Conservation (phyloP, 2,888 invertebrate species). For the Heliconius cydno region DNA sequence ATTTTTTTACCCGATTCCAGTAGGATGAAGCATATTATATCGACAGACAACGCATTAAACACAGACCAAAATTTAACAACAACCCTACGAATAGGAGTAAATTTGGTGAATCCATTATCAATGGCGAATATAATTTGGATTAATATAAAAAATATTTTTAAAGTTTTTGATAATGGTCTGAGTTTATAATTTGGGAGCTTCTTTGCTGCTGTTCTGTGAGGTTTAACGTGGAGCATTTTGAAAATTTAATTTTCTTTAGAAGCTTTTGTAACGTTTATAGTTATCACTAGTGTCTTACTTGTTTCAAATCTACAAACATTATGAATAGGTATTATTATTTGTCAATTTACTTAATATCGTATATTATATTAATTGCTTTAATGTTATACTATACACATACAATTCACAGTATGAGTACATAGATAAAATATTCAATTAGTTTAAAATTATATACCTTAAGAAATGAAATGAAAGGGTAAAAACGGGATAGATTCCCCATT, state of each 20-base stretch:
- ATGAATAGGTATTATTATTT: background rate
- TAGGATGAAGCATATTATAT: background rate
- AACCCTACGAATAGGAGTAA: background rate
- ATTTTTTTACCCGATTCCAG: background rate
- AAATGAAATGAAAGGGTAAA: too few relatives aligned
- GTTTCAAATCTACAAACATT: background rate
- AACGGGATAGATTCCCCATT: too few relatives aligned
- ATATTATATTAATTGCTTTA: background rate
- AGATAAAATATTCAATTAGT: background rate
- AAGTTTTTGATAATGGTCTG: background rate
- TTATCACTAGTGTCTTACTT: background rate
- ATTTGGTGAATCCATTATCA: constrained; percentile 2
- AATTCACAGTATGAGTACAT: background rate
- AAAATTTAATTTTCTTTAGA: background rate
- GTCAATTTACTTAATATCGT: background rate
- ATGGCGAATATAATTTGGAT: constrained; percentile 3
- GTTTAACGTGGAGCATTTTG: background rate
- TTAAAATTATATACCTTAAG: background rate
- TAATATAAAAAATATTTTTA: constrained; percentile 3
- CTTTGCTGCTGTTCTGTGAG: background rate
- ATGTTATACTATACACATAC: background rate
- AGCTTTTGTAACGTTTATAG: too few relatives aligned
- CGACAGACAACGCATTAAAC: background rate
- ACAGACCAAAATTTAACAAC: background rate
- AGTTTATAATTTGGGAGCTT: background rate